Base-by-base conservation (phyloP, 2,113 vertebrate species). In the Zingel zingel region DNA sequence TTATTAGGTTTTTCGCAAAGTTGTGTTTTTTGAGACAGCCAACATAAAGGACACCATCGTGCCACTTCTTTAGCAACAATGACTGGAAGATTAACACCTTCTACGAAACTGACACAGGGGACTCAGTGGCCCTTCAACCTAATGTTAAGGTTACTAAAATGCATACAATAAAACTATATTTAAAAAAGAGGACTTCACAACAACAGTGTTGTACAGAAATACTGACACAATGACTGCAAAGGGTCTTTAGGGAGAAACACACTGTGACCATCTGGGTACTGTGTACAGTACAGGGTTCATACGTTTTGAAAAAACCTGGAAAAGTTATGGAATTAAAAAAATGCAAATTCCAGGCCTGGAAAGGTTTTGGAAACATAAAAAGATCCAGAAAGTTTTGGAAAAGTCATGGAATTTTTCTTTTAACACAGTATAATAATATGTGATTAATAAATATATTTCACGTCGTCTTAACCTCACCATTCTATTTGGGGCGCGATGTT, bases 41-140 rank as follows among this genome's bases (percentile, higher is more conserved):
- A 74, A 91, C 84, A 91, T 66, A 73, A 80, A 89, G 51, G 73
- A 86, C 82, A 74, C 72, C 79, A 82, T 69, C 59, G 84, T 85
- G 82, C 86, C 62, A 72, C 30, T 62, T 82, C 5, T 89, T 86
- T 73, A 76, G 81, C 79, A 84, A 91, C 86, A 86, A 88, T 67
- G 75, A 84, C 84, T 77, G 85, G 76, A 81, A 83, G 68, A 87
- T 58, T 9, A 82, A 93, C 76, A 90, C 72, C 77, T 25, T 80
- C 74, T 72, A 92, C 83, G 18, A 88, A 89, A 89, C 79, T 54
- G 45, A 71, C 79, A 87, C 56, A 18, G 30, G 57, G 56, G 65
- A 67, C 84, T 82, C 73, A 68, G 73, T 39, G 59, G 14, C 71
- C 73, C 72, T 81, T 67, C 64, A 74, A 86, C 58, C 69, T 73